Percentiles rank a stretch among this genome's conserved stretches.
phyloP scores from a whole-genome alignment of 37 sponge, comb jelly and placozoan genomes.

The Aphrocallistes beatrix region DNA sequence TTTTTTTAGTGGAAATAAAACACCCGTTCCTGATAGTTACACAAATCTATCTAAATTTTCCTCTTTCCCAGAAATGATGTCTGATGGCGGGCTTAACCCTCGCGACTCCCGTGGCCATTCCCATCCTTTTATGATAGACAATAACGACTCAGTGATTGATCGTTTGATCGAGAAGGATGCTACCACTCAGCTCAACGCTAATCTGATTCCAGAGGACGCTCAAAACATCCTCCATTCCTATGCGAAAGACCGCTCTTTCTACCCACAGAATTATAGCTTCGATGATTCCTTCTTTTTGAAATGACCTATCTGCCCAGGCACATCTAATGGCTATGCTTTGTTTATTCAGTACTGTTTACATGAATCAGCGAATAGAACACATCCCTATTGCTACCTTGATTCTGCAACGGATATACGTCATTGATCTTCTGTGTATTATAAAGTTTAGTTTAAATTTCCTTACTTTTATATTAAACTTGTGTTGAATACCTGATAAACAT shows the following conservation, averaged over 20 bases:
- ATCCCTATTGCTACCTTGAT: no score
- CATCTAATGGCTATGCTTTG: no score
- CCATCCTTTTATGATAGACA: background rate
- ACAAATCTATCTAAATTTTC: background rate
- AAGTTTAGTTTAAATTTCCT: background rate
- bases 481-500: background rate
- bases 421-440: slow-evolving; percentile 11
- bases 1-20: background rate
- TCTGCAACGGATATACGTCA: no score
- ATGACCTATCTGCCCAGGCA: no score
- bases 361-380: no score
- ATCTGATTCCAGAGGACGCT: background rate
- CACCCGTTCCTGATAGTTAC: background rate
- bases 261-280: background rate
- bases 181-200: background rate
- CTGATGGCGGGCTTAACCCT: background rate
- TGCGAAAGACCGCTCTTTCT: background rate
- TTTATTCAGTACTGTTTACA: no score
- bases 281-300: background rate
- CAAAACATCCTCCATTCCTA: background rate
- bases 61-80: slow-evolving; percentile 13
- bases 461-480: slow-evolving; percentile 14
- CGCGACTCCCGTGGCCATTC: background rate
- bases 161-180: background rate
- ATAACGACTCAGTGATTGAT: background rate